These are phyloP conservation scores for Percopsis omiscomaycus DNA, from an alignment of 2,797 vertebrate species.

Conservation along the genomic window DNA sequence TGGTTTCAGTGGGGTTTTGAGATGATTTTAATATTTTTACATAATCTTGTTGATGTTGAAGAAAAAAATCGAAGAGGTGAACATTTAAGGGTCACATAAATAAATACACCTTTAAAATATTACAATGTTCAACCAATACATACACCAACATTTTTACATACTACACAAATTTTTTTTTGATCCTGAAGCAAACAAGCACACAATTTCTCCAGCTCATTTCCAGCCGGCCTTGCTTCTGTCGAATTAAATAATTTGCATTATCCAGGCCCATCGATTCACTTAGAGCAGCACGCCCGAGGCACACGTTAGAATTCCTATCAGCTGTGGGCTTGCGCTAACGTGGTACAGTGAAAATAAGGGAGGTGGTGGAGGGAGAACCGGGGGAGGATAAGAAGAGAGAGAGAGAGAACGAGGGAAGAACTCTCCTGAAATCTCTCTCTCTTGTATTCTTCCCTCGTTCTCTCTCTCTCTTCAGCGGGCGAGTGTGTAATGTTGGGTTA, in stretches of 20 bases:
- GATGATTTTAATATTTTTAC: no score
- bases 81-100: neutral
- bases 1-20: no score
- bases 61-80: no score
- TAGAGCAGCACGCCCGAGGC: constrained; percentile 25
- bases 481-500: neutral
- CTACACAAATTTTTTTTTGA: neutral
- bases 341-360: constrained; percentile 52
- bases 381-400: constrained; percentile 15
- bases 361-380: neutral
- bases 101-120: neutral
- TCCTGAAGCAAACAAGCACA: constrained; percentile 4
- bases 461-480: no score
- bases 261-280: constrained; percentile 52
- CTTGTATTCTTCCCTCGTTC: no score
- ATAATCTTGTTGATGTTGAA: no score
- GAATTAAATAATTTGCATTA: constrained; percentile 57
- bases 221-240: neutral
- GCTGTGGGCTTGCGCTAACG: constrained; percentile 38
- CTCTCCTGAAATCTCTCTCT: no score
- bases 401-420: constrained; percentile 2
- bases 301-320: constrained; percentile 58
- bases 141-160: neutral
- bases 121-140: neutral
- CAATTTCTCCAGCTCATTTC: constrained; percentile 10